Evolutionary conservation across 2,797 vertebrate species (phyloP).

Genomic region (Cossypha dichroa): DNA sequence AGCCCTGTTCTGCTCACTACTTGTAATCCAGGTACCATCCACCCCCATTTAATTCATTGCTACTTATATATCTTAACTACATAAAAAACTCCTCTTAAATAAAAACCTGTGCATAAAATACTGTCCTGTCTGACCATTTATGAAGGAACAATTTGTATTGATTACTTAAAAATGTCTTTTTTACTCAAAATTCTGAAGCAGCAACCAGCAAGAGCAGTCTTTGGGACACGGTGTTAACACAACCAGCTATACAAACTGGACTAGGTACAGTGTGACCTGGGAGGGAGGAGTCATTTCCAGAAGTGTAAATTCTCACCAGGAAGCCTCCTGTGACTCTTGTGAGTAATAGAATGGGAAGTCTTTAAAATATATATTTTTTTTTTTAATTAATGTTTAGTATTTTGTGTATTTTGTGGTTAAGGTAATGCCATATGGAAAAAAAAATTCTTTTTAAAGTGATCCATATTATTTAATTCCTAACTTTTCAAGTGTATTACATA

Average conservation of each 20-base stretch:
- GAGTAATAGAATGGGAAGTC: not conserved
- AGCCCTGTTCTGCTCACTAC: not conserved
- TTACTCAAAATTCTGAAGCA: not conserved
- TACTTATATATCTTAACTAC: not conserved
- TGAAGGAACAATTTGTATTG: not conserved
- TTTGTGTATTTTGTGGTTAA: not conserved
- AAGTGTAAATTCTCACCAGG: not conserved
- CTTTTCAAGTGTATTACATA: not conserved
- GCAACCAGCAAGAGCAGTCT: not conserved
- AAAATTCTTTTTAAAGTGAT: not conserved
- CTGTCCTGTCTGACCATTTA: not conserved
- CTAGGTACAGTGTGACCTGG: accelerated
- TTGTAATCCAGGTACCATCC: not conserved
- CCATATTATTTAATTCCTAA: not conserved
- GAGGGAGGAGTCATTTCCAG: not conserved
- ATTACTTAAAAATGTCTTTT: not conserved
- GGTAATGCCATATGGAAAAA: not conserved
- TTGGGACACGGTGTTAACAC: not conserved
- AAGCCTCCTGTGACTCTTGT: not conserved
- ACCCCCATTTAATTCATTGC: not conserved
- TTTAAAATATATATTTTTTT: not conserved
- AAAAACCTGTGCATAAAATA: not conserved
- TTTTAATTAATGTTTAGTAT: not conserved
- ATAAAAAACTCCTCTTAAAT: not conserved
- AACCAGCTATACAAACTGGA: not conserved